phyloP scores from a whole-genome alignment of 2,888 invertebrate genomes.

The Sussaba pulchella region DNA sequence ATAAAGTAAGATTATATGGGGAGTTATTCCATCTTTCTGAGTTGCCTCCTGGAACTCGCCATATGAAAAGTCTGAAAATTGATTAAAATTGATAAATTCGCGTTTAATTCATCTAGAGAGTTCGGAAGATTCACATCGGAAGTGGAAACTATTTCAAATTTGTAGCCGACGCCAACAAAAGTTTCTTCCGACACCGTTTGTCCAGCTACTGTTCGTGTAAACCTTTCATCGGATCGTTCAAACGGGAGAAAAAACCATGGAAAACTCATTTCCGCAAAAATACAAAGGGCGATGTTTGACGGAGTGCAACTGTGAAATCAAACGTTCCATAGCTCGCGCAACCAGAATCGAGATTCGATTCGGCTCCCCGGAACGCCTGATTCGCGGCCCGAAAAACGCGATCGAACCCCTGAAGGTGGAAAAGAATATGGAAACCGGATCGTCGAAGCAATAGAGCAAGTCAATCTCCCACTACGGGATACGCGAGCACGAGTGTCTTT shows the following conservation, averaged over 20 bases:
- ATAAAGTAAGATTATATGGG: too few relatives aligned
- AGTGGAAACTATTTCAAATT: too few relatives aligned
- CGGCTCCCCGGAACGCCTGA: neutral
- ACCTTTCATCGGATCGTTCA: neutral
- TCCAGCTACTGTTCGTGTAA: neutral
- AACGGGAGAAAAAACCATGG: neutral
- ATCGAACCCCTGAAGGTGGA: neutral
- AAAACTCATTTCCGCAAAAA: neutral
- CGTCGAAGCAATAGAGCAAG: constrained; percentile 23
- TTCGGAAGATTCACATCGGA: too few relatives aligned
- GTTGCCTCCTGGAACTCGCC: too few relatives aligned
- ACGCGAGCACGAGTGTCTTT: constrained; percentile 23
- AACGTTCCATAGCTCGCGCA: constrained; percentile 11
- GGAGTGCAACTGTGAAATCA: constrained; percentile 1
- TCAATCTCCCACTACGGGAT: constrained; percentile 26
- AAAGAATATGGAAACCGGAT: constrained; percentile 4
- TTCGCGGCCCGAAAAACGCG: constrained; percentile 12
- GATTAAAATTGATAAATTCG: too few relatives aligned
- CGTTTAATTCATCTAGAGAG: neutral
- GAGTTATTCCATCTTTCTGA: too few relatives aligned
- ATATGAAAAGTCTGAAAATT: too few relatives aligned
- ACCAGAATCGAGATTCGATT: constrained; percentile 28
- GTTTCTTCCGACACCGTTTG: neutral
- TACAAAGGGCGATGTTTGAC: constrained; percentile 10
- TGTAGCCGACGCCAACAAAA: too few relatives aligned